These are phyloP conservation scores for Alosa alosa DNA, from an alignment of 2,113 vertebrate genomes.

Conservation along the genomic window DNA sequence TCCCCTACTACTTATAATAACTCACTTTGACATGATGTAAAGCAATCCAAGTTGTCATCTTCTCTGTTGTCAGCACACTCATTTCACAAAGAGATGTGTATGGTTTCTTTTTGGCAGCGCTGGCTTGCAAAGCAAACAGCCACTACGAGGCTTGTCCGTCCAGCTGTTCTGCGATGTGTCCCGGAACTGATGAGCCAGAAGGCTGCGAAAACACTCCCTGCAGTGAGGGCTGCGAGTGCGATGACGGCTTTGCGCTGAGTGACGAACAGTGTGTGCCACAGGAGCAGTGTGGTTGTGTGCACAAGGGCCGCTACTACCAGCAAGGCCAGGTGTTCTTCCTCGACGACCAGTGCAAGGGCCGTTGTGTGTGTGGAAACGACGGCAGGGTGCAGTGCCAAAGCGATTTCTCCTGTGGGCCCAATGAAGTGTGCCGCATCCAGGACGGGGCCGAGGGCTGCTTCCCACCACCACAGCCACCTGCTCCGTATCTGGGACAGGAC, in stretches of 20 bases:
- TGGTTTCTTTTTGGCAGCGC: constrained; percentile 37
- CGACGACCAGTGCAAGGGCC: constrained; percentile 40
- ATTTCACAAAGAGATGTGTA: background rate
- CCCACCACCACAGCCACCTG: constrained; percentile 43
- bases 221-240: constrained; percentile 52
- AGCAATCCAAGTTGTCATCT: background rate
- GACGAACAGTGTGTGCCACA: constrained; percentile 49
- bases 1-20: too few species aligned
- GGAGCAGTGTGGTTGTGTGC: constrained; percentile 54
- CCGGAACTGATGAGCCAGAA: background rate
- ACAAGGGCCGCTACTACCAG: constrained; percentile 47
- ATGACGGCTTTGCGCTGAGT: constrained; percentile 48
- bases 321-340: constrained; percentile 53
- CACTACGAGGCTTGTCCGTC: constrained; percentile 35
- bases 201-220: constrained; percentile 34
- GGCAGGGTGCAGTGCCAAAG: constrained; percentile 46
- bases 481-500: constrained; percentile 46
- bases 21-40: background rate
- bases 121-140: constrained; percentile 39
- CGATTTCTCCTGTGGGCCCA: constrained; percentile 39
- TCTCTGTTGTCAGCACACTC: background rate
- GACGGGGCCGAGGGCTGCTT: constrained; percentile 52
- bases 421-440: constrained; percentile 50
- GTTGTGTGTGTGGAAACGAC: constrained; percentile 47
- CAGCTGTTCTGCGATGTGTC: constrained; percentile 32